Conservation (phyloP, 2,797 vertebrate species). For the Masticophis lateralis region DNA sequence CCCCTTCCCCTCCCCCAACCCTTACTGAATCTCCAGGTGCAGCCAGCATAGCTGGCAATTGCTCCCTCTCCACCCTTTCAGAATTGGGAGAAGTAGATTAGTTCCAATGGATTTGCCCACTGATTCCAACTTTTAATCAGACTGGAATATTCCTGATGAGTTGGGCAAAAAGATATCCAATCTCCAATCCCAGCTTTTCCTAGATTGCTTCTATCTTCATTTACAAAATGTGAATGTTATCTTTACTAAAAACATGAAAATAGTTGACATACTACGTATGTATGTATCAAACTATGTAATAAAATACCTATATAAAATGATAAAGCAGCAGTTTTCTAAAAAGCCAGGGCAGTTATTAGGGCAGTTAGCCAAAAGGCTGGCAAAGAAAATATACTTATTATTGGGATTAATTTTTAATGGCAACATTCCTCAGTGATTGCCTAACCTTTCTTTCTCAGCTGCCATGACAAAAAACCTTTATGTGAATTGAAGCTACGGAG, state of each 20-base stretch:
- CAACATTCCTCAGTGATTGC: background rate
- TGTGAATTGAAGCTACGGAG: background rate
- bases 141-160: background rate
- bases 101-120: background rate
- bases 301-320: background rate
- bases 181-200: background rate
- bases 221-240: background rate
- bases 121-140: conserved; percentile 21
- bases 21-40: conserved; percentile 24
- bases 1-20: conserved; percentile 1
- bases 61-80: background rate
- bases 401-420: background rate
- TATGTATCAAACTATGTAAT: background rate
- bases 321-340: background rate
- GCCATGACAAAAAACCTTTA: background rate
- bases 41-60: conserved; percentile 26
- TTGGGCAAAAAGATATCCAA: background rate
- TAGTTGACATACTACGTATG: background rate
- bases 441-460: background rate
- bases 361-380: background rate
- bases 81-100: background rate
- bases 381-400: background rate
- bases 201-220: background rate
- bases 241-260: background rate
- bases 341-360: background rate